These are phyloP conservation scores for Diachrysia chrysitis DNA, from an alignment of 2,888 invertebrate genomes.

Conservation along the genomic window DNA sequence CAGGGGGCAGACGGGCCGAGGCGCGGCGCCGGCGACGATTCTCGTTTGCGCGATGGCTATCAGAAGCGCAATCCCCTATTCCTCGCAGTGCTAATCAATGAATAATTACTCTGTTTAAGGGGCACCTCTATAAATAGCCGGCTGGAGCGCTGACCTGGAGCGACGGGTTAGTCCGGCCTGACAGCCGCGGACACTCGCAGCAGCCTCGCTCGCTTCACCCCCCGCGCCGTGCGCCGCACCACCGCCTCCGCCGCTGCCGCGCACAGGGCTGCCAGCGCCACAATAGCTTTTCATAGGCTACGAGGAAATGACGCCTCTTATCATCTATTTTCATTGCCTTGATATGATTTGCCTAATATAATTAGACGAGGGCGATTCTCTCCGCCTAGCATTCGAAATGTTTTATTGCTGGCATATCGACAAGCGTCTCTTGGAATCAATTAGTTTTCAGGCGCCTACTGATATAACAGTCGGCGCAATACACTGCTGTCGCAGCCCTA, in stretches of 20 bases:
- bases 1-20: conserved; percentile 66
- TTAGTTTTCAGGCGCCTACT: conserved; percentile 49
- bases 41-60: conserved; percentile 88
- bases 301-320: conserved; percentile 21
- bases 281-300: conserved; percentile 18
- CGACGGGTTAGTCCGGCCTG: conserved; percentile 89
- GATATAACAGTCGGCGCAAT: conserved; percentile 29
- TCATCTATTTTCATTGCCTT: conserved; percentile 19
- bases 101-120: conserved; percentile 90
- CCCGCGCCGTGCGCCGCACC: conserved; percentile 56
- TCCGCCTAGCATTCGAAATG: conserved; percentile 29
- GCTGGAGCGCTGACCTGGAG: conserved; percentile 89
- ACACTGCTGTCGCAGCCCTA: conserved; percentile 61
- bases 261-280: conserved; percentile 54
- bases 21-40: conserved; percentile 84
- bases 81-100: conserved; percentile 89
- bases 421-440: conserved; percentile 36
- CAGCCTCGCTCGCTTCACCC: conserved; percentile 74
- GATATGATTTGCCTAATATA: conserved; percentile 32
- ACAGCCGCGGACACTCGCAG: conserved; percentile 85
- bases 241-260: conserved; percentile 51
- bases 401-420: conserved; percentile 42
- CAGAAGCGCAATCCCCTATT: conserved; percentile 89
- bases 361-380: conserved; percentile 36
- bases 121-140: conserved; percentile 89